phyloP scores from a whole-genome alignment of 1,140 invertebrate genomes.

The Solenopsis fugax region DNA sequence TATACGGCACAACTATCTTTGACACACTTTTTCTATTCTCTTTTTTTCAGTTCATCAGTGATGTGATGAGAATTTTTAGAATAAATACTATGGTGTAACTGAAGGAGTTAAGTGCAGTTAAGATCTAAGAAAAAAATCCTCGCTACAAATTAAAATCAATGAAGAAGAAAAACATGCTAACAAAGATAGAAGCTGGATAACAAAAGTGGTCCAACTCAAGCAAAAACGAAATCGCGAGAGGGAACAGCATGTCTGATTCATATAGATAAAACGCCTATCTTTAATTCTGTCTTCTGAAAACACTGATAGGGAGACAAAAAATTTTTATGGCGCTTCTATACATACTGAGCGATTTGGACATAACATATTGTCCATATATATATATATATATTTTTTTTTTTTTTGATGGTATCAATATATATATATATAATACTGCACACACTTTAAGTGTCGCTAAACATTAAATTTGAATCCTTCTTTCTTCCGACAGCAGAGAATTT shows the following conservation, averaged over 20 bases:
- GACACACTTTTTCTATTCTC: not conserved
- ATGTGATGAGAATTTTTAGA: not conserved
- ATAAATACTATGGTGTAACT: constrained; percentile 10
- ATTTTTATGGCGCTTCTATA: constrained; percentile 3
- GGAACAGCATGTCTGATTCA: constrained; percentile 3
- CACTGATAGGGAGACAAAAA: not conserved
- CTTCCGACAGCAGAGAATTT: not conserved
- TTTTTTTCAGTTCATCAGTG: not conserved
- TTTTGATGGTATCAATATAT: constrained; percentile 14
- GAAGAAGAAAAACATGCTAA: constrained; percentile 44
- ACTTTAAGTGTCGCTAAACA: not conserved
- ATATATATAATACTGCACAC: not conserved
- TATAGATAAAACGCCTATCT: not conserved
- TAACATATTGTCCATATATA: not conserved
- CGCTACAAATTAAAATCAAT: constrained; percentile 24
- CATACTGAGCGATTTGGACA: not conserved
- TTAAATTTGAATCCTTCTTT: not conserved
- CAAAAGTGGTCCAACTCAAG: constrained; percentile 2
- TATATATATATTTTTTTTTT: not conserved
- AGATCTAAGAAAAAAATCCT: constrained; percentile 4
- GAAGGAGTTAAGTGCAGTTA: constrained; percentile 34
- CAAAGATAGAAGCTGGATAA: constrained; percentile 40
- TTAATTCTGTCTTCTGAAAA: not conserved
- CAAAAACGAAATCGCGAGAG: constrained; percentile 27
- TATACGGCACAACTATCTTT: not conserved